A percentile compares a stretch with the other conserved stretches of the same genome.
phyloP scores from a whole-genome alignment of 1,140 invertebrate species.

The Micrasema minimum region DNA sequence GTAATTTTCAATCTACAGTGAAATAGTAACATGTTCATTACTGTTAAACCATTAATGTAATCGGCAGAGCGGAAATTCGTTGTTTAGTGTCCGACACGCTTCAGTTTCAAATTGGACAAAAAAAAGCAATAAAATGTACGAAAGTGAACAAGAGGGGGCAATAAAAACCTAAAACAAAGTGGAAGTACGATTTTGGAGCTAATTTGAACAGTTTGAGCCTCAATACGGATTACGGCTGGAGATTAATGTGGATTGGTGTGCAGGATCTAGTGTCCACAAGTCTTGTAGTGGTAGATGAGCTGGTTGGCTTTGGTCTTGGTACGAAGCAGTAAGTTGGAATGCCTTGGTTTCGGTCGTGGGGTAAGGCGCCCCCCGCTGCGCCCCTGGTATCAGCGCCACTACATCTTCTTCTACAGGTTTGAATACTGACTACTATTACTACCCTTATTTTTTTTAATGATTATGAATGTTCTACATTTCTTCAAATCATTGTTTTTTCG shows the following conservation, averaged over 20 bases:
- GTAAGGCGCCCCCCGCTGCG: slow-evolving; percentile 22
- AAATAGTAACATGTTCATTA: too few relatives aligned
- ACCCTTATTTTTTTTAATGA: slow-evolving; percentile 1
- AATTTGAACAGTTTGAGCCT: too few relatives aligned
- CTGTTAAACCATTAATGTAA: slow-evolving; percentile 2
- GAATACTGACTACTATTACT: slow-evolving; percentile 4
- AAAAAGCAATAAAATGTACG: slow-evolving; percentile 7
- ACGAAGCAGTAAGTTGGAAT: slow-evolving; percentile 15
- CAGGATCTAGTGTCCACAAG: too few relatives aligned
- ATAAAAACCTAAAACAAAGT: too few relatives aligned
- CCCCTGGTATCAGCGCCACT: slow-evolving; percentile 46
- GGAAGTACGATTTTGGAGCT: too few relatives aligned
- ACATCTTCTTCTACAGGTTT: slow-evolving; percentile 46
- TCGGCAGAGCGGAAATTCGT: slow-evolving; percentile 11
- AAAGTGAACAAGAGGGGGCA: too few relatives aligned
- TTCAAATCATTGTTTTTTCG: background rate
- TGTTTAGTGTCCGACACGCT: slow-evolving; percentile 9
- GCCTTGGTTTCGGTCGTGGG: slow-evolving; percentile 48
- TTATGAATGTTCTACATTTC: background rate
- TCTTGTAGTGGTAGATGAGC: background rate
- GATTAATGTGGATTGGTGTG: too few relatives aligned
- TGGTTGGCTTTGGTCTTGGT: too few relatives aligned
- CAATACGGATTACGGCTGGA: too few relatives aligned
- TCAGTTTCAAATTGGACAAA: slow-evolving; percentile 10
- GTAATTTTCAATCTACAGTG: too few relatives aligned